These are phyloP conservation scores for Diarsia brunnea DNA, from an alignment of 2,888 invertebrate species.

Conservation along the genomic window DNA sequence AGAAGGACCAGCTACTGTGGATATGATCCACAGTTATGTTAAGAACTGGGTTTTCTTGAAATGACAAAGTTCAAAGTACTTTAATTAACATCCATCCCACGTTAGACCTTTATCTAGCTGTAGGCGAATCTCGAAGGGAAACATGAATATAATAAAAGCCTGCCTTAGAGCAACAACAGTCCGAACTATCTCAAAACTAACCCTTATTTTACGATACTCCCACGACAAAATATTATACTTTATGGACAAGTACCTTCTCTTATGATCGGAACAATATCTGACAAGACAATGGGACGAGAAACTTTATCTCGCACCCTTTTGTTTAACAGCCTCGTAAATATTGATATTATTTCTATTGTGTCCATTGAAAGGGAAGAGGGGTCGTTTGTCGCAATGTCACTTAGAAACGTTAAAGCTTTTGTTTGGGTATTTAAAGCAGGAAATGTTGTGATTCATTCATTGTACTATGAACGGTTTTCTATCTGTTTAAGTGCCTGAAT, in stretches of 20 bases:
- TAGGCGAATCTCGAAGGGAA: background rate
- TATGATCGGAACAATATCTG: conserved; percentile 41
- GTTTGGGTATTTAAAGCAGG: background rate
- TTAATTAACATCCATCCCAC: conserved; percentile 2
- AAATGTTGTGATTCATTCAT: conserved; percentile 13
- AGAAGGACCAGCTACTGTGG: background rate
- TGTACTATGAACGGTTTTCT: conserved; percentile 23
- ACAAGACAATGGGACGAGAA: conserved; percentile 49
- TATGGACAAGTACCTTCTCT: conserved; percentile 34
- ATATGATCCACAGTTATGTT: background rate
- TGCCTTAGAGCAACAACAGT: background rate
- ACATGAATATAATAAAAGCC: background rate
- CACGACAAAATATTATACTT: conserved; percentile 47
- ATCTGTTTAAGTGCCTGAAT: conserved; percentile 6
- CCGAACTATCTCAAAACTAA: conserved; percentile 12
- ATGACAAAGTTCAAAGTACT: background rate
- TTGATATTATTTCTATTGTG: conserved; percentile 49
- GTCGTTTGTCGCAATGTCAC: conserved; percentile 31
- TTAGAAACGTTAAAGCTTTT: conserved; percentile 7
- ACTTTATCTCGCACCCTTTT: conserved; percentile 56
- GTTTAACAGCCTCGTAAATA: conserved; percentile 42
- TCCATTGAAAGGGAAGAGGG: conserved; percentile 9
- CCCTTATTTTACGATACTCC: conserved; percentile 27
- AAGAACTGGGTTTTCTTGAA: background rate
- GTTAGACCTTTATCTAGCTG: conserved; percentile 9